These are phyloP conservation scores for Poeciliopsis gracilis DNA, from an alignment of 2,797 vertebrate genomes.

Conservation along the genomic window DNA sequence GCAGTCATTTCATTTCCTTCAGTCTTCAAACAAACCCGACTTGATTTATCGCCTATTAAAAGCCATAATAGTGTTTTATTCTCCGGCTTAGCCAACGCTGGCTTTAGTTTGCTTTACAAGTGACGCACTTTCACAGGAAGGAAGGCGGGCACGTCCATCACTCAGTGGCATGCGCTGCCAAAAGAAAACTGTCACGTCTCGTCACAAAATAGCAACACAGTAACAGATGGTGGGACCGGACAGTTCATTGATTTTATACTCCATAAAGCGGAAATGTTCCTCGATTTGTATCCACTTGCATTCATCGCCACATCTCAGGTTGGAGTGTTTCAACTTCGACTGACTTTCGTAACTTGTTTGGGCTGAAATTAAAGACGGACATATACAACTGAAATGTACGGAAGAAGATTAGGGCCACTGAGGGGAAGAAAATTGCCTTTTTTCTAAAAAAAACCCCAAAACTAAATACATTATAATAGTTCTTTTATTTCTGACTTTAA, in stretches of 20 bases:
- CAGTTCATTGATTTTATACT: not conserved
- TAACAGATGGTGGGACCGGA: not conserved
- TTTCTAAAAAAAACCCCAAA: no score
- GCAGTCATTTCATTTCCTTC: constrained; percentile 13
- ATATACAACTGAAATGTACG: not conserved
- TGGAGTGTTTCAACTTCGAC: not conserved
- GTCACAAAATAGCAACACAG: not conserved
- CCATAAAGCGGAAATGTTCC: not conserved
- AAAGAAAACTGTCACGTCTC: not conserved
- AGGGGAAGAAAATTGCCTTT: no score
- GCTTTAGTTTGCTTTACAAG: not conserved
- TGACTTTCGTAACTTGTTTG: not conserved
- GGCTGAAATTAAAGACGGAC: not conserved
- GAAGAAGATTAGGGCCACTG: no score
- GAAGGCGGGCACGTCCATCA: not conserved
- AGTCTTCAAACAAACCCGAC: not conserved
- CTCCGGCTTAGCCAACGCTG: not conserved
- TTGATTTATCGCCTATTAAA: not conserved
- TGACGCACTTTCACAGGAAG: not conserved
- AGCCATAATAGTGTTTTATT: not conserved
- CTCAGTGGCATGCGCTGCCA: not conserved
- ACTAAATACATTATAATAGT: no score
- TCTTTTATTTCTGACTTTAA: no score
- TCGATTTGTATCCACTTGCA: not conserved
- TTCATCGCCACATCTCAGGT: not conserved